Evolutionary conservation across 2,113 vertebrate species (phyloP), one percentile per base, ranked within the genome.

Genomic region (Sander lucioperca): DNA sequence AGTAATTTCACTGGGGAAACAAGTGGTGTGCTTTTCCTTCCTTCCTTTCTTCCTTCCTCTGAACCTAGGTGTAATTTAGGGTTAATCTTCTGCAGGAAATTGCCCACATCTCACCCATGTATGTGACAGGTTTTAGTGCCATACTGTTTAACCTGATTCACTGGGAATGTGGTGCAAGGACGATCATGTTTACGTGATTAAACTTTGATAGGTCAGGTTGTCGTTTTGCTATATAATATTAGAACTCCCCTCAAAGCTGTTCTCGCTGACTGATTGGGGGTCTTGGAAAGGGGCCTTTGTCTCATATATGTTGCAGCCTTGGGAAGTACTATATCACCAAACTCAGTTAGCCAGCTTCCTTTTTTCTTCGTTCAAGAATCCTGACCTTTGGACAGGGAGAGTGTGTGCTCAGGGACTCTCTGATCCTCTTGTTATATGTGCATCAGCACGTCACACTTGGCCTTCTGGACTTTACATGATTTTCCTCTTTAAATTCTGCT

Each of bases 401-500:
- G 75, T 89, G 77, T 88, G 89, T 86, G 92, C 94, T 96, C 95
- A 95, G 94, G 94, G 94, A 95, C 86, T 90, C 86, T 88, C 76
- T 74, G 70, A 92, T 94, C 91, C 87, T 89, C 79, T 4, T 88
- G 75, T 75, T 86, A 64, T 86, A 65, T 86, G 62, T 78, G 51
- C 59, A 64, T 83, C 56, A 62, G 51, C 70, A 27, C 12, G 66
- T 56, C 58, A 13, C 54, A 36, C 74, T 61, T 43, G 61, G 47
- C 89, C 90, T 88, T 80, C 39, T 84, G 48, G 54, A 80, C 30
- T 89, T 61, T 18, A 59, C 58, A 83, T 71, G 62, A 81, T 83
- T 85, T 67, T 69, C 70, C 77, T 88, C 45, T 61, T 65, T 36
- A 19, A 80, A 67, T 81, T 84, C 39, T 58, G 45, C 33, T 86